Evolutionary conservation across 2,797 vertebrate species (phyloP), one percentile per base, ranked within the genome.

Genomic region (Acanthurus leucopareius): DNA sequence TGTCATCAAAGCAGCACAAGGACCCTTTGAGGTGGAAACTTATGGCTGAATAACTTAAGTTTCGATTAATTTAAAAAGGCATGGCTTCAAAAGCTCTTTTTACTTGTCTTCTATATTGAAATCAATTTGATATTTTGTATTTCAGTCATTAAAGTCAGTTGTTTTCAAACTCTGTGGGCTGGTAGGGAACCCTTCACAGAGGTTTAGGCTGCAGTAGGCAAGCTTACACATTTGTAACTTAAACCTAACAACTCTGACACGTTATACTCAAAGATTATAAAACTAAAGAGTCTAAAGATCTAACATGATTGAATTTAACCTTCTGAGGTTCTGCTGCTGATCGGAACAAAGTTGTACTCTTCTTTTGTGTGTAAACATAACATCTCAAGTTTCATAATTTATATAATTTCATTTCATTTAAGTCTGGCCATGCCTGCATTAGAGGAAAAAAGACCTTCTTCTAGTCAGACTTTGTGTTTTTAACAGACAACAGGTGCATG

Each of bases 1-100:
- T 60, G 70, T 77, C 82, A 77, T 84, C 72, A 85, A 84, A 90
- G 83, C 67, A 49, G 82, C 82, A 63, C 73, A 79, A 63, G 73
- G 42, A 22, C 54, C 45, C 72, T 86, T 77, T 82, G 73, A 84
- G 75, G 66, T 61, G 25, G 22, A 64, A 67, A 73, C 74, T 72
- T 67, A 54, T 62, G 71, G 49, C 61, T 81, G 25, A 79, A 63
- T 69, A 69, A 68, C 73, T 66, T 22, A 47, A 71, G 48, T 61
- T 78, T 22, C 6, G 16, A 62, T 74, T 65, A 0, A 78, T 71
- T 80, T 73, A 11, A 73, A 64, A 66, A 73, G 59, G 6, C 10
- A 59, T 61, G 0, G 71, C 68, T 80, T 72, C 15, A 74, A 68
- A 67, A 57, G 7, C 6, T 56, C 2, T 70, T 77, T 56, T n/a